Base-by-base conservation (phyloP, 2,113 vertebrate species). In the Lepisosteus oculatus region DNA sequence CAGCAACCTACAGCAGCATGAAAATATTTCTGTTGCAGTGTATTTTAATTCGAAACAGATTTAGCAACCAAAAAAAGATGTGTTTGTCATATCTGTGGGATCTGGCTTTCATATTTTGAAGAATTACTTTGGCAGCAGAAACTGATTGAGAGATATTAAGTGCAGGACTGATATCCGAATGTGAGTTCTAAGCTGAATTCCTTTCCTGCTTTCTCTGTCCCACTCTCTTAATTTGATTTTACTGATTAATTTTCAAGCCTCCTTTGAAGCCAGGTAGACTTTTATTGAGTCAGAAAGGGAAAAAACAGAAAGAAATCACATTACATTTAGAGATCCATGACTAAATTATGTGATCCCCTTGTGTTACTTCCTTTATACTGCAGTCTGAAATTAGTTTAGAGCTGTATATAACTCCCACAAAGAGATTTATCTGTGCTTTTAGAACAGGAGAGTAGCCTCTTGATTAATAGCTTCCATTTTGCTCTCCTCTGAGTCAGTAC, bases 381-480 rank as follows among this genome's bases (percentile, higher is more conserved):
- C 66, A 55, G 45, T 8, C 67, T 56, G 47, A 51, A 69, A 43
- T 15, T 56, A 54, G 47, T 51, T 51, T 51, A 51, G 6, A 55
- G 14, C 29, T 44, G 15, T 15, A 13, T 59, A 43, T 8, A n/a
- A 14, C 68, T 59, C 55, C 12, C 59, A 57, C 47, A 15, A 61
- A 66, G 54, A 43, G 63, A 75, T 80, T 76, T 73, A 70, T 73
- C 64, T 59, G 74, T 69, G 72, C n/a, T 6, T 59, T 78, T 56
- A 69, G 72, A 81, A 67, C 73, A 76, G 68, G 79, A 82, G 67
- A 80, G 79, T 67, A 79, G 78, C 76, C 55, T 62, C 61, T 29
- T 59, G 78, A 80, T 81, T 73, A 72, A 82, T 67, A 42, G 73
- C 69, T 55, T 43, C 69, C 59, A 69, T 56, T 78, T 29, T 8